Evolutionary conservation across 2,888 invertebrate genomes (phyloP), one percentile per base, ranked within the genome.

Genomic region (Phania funesta): DNA sequence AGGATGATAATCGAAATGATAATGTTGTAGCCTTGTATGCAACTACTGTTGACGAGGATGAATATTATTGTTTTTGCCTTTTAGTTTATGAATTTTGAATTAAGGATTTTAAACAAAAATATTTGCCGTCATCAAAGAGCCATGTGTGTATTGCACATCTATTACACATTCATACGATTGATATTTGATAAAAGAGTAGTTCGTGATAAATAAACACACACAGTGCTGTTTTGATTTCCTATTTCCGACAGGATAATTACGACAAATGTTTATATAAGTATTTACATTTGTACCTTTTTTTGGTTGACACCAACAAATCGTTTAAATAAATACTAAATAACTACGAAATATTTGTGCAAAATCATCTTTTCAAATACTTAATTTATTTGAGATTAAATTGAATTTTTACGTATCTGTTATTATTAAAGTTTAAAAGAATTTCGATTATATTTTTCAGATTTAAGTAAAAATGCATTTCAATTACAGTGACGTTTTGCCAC

Each of bases 211-310:
- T 58, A 52, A 60, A 22, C 46, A 29, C 50, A 79, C 22, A 46
- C 70, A 70, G 64, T 24, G 75, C 22, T 65, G 56, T 50, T 50
- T 58, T 80, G 38, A 70, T 75, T 44, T 80, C 80, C 75, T 56
- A 64, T 80, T 70, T 80, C 80, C 80, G 80, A 38, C 32, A n/a
- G 26, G 7, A 58, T 50, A 50, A 48, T 54, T 26, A 24, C 16
- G 54, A 41, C 18, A 16, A 20, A 41, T 52, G 26, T 26, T 38
- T 18, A 48, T 11, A 32, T 52, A 48, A 32, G 22, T 9, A 48
- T 35, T 20, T 22, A 9, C 29, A 48, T 32, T 48, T 35, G 2
- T 22, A 18, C 11, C 35, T 5, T 26, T 38, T 1, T 38, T 11
- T 38, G 41, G 38, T 54, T 26, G 32, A 20, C 48, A 41, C 18